Evolutionary conservation across 1,140 invertebrate genomes (phyloP).

Genomic region (Drosophila ananassae): DNA sequence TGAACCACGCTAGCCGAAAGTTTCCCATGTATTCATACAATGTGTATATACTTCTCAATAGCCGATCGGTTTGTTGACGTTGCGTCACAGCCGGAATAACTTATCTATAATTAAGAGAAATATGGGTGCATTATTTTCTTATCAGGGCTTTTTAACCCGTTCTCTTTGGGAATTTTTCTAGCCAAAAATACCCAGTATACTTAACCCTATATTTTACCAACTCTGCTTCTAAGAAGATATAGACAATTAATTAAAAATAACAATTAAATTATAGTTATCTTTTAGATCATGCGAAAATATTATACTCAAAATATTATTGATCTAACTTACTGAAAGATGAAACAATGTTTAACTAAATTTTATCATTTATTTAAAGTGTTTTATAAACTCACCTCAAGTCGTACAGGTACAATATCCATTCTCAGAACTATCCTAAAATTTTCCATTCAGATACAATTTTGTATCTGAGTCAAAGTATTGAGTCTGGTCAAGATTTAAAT

Average conservation of each 20-base stretch:
- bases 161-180: conserved; percentile 10
- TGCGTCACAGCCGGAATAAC: conserved; percentile 17
- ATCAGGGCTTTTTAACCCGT: conserved; percentile 1
- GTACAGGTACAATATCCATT: too few species aligned
- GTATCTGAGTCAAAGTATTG: neutral
- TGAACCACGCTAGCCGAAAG: conserved; percentile 29
- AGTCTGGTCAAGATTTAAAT: neutral
- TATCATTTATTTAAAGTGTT: too few species aligned
- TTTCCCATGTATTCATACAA: neutral
- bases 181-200: neutral
- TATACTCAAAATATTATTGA: too few species aligned
- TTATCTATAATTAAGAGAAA: conserved; percentile 17
- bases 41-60: conserved; percentile 12
- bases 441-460: too few species aligned
- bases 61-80: conserved; percentile 34
- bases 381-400: too few species aligned
- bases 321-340: too few species aligned
- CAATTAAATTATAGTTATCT: too few species aligned
- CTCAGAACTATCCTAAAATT: too few species aligned
- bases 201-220: neutral
- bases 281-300: too few species aligned
- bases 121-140: neutral
- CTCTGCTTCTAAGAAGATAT: neutral
- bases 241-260: too few species aligned
- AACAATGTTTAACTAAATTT: too few species aligned